phyloP scores from a whole-genome alignment of 2,113 vertebrate species.

The Aegithalos caudatus region DNA sequence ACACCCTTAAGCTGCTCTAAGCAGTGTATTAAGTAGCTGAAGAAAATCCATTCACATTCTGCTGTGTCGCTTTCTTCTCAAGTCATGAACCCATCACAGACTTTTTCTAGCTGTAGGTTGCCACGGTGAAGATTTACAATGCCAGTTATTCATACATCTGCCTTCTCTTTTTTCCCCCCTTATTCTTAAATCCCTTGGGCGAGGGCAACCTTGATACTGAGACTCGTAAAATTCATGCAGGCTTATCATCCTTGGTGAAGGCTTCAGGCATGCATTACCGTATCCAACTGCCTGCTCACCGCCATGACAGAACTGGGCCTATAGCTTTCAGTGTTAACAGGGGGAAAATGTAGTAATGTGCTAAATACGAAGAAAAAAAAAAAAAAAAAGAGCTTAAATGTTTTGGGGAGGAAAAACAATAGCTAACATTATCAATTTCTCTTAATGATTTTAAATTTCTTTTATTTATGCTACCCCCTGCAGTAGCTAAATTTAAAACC shows the following conservation, averaged over 20 bases:
- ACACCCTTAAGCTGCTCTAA: conserved; percentile 88
- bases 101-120: conserved; percentile 86
- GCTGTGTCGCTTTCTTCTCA: conserved; percentile 83
- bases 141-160: conserved; percentile 87
- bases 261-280: conserved; percentile 81
- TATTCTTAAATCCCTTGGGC: conserved; percentile 84
- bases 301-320: conserved; percentile 76
- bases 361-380: conserved; percentile 21
- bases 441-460: conserved; percentile 38
- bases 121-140: conserved; percentile 93
- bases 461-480: conserved; percentile 11
- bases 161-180: conserved; percentile 75
- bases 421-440: not conserved
- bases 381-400: not conserved
- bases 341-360: conserved; percentile 12
- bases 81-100: conserved; percentile 87
- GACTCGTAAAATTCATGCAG: conserved; percentile 89
- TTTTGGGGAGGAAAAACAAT: not conserved
- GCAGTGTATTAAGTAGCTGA: conserved; percentile 89
- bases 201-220: conserved; percentile 87
- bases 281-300: conserved; percentile 78
- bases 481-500: not conserved
- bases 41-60: conserved; percentile 87
- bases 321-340: conserved; percentile 68
- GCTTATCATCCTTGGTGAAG: conserved; percentile 88